Conservation (phyloP, 2,888 invertebrate genomes). For the Drosophila aldrichi region DNA sequence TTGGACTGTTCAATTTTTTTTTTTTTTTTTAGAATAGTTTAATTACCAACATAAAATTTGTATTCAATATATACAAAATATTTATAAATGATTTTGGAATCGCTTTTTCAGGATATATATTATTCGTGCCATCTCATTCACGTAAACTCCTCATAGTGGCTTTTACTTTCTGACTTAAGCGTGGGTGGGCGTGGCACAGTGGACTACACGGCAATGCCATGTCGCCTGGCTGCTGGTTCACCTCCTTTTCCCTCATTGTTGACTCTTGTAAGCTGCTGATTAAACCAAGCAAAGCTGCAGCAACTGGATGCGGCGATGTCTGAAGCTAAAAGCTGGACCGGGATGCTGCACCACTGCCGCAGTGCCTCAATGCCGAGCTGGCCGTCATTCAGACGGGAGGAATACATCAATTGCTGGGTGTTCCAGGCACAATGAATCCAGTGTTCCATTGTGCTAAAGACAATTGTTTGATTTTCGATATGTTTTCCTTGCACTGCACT, state of each 20-base stretch:
- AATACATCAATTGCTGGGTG: slow-evolving; percentile 67
- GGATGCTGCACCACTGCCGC: neutral
- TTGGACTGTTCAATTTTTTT: too few species aligned
- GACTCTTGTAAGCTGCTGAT: slow-evolving; percentile 79
- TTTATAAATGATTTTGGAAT: too few species aligned
- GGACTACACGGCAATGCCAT: neutral
- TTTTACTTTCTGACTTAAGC: slow-evolving; percentile 60
- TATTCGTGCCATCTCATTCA: slow-evolving; percentile 39
- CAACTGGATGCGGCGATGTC: neutral
- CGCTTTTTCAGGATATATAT: slow-evolving; percentile 28
- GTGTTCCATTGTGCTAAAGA: slow-evolving; percentile 70
- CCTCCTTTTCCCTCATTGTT: slow-evolving; percentile 55
- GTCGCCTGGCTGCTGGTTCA: slow-evolving; percentile 8
- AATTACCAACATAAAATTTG: too few species aligned
- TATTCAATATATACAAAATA: too few species aligned
- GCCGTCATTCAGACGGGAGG: slow-evolving; percentile 13
- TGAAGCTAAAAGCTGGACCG: neutral
- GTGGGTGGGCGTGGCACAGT: neutral
- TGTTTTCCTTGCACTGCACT: slow-evolving; percentile 53
- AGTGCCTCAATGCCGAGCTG: neutral
- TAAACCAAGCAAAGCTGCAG: slow-evolving; percentile 67
- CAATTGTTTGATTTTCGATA: slow-evolving; percentile 81
- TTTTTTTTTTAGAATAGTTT: too few species aligned
- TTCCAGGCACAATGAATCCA: slow-evolving; percentile 57
- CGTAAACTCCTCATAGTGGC: slow-evolving; percentile 9